These are phyloP conservation scores for Riptortus pedestris DNA, from an alignment of 1,140 invertebrate genomes.

Conservation along the genomic window DNA sequence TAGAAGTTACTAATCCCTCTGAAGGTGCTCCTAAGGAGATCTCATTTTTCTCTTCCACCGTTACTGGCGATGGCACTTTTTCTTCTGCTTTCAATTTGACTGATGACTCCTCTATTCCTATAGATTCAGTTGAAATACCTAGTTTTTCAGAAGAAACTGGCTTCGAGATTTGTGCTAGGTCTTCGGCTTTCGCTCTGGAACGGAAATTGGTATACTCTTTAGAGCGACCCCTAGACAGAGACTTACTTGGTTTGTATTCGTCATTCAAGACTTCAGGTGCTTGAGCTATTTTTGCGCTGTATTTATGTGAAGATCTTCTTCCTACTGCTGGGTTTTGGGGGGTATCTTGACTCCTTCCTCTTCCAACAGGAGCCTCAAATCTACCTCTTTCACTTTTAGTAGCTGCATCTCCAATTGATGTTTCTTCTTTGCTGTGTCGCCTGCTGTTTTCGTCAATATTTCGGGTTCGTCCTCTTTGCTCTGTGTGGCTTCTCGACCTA, in stretches of 20 bases:
- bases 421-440: not conserved
- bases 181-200: too few species aligned
- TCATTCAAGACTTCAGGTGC: not conserved
- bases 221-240: not conserved
- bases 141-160: too few species aligned
- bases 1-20: not conserved
- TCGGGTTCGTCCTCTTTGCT: too few species aligned
- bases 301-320: not conserved
- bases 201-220: not conserved
- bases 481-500: too few species aligned
- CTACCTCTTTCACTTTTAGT: not conserved
- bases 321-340: not conserved
- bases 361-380: not conserved
- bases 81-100: too few species aligned
- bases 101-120: too few species aligned
- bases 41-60: conserved; percentile 10
- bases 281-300: not conserved
- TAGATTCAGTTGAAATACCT: too few species aligned
- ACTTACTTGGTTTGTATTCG: not conserved
- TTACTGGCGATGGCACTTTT: too few species aligned
- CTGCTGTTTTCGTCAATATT: not conserved
- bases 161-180: too few species aligned
- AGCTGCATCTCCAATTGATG: too few species aligned
- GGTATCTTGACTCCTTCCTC: not conserved
- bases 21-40: not conserved